A percentile compares a stretch with the other conserved stretches of the same genome.
These are phyloP conservation scores for Polietes domitor DNA, from an alignment of 2,888 invertebrate genomes.

Conservation along the genomic window DNA sequence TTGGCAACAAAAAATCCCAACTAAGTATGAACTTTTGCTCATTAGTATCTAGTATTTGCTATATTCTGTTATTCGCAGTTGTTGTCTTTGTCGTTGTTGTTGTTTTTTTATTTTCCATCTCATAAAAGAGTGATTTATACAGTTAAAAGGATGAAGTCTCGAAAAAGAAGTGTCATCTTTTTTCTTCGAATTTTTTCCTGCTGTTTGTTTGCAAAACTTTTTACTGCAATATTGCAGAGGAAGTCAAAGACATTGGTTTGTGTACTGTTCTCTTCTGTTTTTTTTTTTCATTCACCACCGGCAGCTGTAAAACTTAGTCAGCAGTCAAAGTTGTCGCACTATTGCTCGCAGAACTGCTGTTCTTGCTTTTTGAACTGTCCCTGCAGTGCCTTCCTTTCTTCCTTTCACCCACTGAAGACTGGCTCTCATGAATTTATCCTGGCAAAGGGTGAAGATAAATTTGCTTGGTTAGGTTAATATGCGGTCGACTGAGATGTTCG, in stretches of 20 bases:
- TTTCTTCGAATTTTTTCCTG: background rate
- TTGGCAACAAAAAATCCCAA: background rate
- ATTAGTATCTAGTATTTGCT: background rate
- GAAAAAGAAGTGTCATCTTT: background rate
- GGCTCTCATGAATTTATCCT: slow-evolving; percentile 31
- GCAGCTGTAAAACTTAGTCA: slow-evolving; percentile 54
- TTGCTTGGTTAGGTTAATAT: slow-evolving; percentile 44
- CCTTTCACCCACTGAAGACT: slow-evolving; percentile 27
- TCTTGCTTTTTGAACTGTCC: slow-evolving; percentile 24
- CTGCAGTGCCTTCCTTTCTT: background rate
- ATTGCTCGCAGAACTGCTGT: slow-evolving; percentile 35
- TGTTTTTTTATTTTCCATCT: background rate
- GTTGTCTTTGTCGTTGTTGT: no score
- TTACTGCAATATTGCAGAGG: slow-evolving; percentile 36
- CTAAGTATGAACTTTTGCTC: slow-evolving; percentile 1
- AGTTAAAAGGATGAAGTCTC: background rate
- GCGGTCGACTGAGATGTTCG: slow-evolving; percentile 36
- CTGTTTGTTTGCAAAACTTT: slow-evolving; percentile 19
- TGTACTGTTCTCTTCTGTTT: background rate
- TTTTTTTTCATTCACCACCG: background rate
- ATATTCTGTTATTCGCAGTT: no score
- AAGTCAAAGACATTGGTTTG: slow-evolving; percentile 11
- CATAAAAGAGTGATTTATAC: slow-evolving; percentile 1
- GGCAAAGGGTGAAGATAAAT: background rate
- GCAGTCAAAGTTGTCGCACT: slow-evolving; percentile 54